Conservation (phyloP, 2,888 invertebrate genomes). For the Meganola albula region DNA sequence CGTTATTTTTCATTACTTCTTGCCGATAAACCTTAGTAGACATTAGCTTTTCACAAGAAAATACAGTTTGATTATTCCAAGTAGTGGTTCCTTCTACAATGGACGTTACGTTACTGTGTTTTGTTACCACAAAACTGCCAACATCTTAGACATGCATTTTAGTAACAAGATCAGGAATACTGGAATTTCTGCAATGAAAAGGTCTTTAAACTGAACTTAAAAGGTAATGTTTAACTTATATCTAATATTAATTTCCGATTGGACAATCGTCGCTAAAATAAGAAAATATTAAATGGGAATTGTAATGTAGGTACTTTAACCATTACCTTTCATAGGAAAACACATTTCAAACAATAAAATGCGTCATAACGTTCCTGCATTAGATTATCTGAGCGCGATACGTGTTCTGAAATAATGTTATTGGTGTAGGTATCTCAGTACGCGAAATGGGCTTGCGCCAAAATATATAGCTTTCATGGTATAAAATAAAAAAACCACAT, state of each 20-base stretch:
- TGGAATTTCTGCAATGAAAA: slow-evolving; percentile 9
- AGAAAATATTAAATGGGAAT: slow-evolving; percentile 4
- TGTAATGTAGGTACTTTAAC: slow-evolving; percentile 24
- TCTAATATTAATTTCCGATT: slow-evolving; percentile 7
- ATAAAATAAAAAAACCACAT: too few species aligned
- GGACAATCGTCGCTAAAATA: background rate
- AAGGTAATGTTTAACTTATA: slow-evolving; percentile 10
- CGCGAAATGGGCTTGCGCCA: slow-evolving; percentile 40
- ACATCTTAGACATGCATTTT: slow-evolving; percentile 18
- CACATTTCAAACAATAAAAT: slow-evolving; percentile 62
- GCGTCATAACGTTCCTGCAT: slow-evolving; percentile 66
- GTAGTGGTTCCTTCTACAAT: slow-evolving; percentile 7
- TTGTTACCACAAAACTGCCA: slow-evolving; percentile 19
- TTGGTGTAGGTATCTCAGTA: slow-evolving; percentile 39
- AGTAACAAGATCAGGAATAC: slow-evolving; percentile 13
- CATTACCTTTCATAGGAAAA: slow-evolving; percentile 42
- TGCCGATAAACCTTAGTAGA: too few species aligned
- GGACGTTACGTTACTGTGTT: slow-evolving; percentile 10
- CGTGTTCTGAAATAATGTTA: slow-evolving; percentile 73
- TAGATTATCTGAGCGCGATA: slow-evolving; percentile 67
- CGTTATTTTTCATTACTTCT: slow-evolving; percentile 52
- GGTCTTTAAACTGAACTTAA: slow-evolving; percentile 9
- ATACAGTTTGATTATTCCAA: too few species aligned
- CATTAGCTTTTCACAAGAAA: too few species aligned
- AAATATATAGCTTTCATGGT: too few species aligned